Base-by-base conservation (phyloP, 1,140 invertebrate species). In the Zaprionus ornatus region DNA sequence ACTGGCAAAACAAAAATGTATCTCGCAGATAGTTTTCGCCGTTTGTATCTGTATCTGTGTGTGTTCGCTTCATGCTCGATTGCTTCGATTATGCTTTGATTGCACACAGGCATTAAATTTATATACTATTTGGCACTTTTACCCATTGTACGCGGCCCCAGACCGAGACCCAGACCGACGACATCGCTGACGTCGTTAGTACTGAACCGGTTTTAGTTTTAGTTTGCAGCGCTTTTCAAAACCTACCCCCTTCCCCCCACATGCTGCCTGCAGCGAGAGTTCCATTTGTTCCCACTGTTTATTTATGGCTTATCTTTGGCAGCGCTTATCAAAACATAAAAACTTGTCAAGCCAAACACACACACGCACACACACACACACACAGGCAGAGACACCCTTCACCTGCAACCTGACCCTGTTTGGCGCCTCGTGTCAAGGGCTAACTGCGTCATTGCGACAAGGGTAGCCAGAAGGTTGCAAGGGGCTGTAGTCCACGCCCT, bases 281-380 rank as follows among this genome's bases (percentile, higher is more conserved):
- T 56, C 72, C 45, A 54, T 65, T 79, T 72, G 67, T 61, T 57
- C 17, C 37, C 64, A 25, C 25, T 76, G 66, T 75, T 83, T 83
- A 77, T 84, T 87, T 80, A 87, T 83, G 74, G 80, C 80, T 88
- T 88, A 88, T 88, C 84, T 87, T 64, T 77, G 56, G 59, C 59
- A 42, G 69, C 32, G 77, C 79, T 83, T 87, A 88, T 86, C 83
- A 74, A 76, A 67, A 32, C 71, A 66, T 72, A 65, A 52, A 74
- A 74, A 68, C 72, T 75, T 79, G 71, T 80, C 45, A 65, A 61
- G 13, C 45, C 69, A 35, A 23, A 52, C 50, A 69, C 68, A 77
- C 55, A 64, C 77, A 81, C 37, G 19, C 57, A 54, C 60, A 48
- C 7, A 29, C 29, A 27, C 12, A 54, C 9, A 13, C 57, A 48